These are phyloP conservation scores for Gila robusta DNA, from an alignment of 2,797 vertebrate genomes.

Conservation along the genomic window DNA sequence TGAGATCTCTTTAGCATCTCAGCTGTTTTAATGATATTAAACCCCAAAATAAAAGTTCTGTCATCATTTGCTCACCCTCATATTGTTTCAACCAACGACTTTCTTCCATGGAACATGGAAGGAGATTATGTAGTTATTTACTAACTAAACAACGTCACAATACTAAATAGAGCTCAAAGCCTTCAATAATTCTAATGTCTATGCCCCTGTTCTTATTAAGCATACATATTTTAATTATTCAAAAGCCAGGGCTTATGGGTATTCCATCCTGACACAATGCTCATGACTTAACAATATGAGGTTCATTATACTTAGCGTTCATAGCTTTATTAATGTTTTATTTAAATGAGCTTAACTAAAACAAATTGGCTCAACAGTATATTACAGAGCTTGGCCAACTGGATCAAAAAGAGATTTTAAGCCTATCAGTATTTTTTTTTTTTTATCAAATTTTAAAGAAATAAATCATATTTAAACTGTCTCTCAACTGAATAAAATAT, in stretches of 20 bases:
- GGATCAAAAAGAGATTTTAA: background rate
- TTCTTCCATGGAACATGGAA: background rate
- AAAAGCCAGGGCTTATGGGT: background rate
- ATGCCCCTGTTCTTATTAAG: background rate
- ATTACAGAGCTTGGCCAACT: background rate
- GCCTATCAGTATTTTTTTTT: background rate
- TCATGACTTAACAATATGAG: background rate
- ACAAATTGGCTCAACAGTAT: background rate
- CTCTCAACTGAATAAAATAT: background rate
- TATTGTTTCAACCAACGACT: background rate
- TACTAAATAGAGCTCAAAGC: background rate
- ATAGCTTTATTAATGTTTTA: slow-evolving; percentile 3
- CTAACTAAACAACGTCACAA: background rate
- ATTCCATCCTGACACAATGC: background rate
- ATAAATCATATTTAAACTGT: background rate
- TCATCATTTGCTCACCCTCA: background rate
- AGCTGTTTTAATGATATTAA: background rate
- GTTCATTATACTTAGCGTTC: background rate
- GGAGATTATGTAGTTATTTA: background rate
- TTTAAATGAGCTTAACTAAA: background rate
- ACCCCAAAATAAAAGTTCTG: background rate
- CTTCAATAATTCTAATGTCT: background rate
- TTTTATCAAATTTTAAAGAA: background rate
- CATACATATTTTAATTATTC: background rate
- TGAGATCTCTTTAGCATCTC: background rate